Percentiles rank a stretch among this genome's conserved stretches.
Conservation (phyloP, 1,140 invertebrate genomes). For the Drosophila parvula region DNA sequence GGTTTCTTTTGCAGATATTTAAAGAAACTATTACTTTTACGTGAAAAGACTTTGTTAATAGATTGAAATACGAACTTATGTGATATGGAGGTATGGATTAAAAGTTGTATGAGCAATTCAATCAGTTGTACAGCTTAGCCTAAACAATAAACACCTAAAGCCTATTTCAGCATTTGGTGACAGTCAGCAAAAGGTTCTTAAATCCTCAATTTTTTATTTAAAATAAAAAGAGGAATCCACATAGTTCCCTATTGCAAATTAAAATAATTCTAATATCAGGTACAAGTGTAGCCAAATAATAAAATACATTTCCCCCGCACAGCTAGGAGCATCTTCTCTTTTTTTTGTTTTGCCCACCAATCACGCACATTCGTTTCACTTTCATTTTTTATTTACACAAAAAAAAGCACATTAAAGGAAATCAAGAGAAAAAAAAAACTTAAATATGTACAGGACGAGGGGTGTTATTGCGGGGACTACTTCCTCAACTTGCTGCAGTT, state of each 20-base stretch:
- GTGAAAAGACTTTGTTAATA: not conserved
- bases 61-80: not conserved
- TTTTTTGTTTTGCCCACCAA: not conserved
- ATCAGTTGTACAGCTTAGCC: no score
- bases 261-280: not conserved
- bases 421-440: constrained; percentile 37
- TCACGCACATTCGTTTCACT: constrained; percentile 6
- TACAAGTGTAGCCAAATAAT: not conserved
- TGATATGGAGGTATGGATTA: not conserved
- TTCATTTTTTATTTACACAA: constrained; percentile 44
- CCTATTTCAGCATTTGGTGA: not conserved
- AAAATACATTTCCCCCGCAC: constrained; percentile 2
- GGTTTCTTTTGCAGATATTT: no score
- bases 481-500: constrained; percentile 81
- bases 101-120: not conserved
- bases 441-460: constrained; percentile 6
- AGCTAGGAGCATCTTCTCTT: not conserved
- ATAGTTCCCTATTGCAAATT: not conserved
- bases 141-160: not conserved
- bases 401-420: constrained; percentile 34
- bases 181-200: not conserved
- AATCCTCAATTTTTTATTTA: not conserved
- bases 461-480: constrained; percentile 1
- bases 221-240: not conserved
- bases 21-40: no score